Conservation (phyloP, 1,140 invertebrate species). For the Platyscapa corneri region DNA sequence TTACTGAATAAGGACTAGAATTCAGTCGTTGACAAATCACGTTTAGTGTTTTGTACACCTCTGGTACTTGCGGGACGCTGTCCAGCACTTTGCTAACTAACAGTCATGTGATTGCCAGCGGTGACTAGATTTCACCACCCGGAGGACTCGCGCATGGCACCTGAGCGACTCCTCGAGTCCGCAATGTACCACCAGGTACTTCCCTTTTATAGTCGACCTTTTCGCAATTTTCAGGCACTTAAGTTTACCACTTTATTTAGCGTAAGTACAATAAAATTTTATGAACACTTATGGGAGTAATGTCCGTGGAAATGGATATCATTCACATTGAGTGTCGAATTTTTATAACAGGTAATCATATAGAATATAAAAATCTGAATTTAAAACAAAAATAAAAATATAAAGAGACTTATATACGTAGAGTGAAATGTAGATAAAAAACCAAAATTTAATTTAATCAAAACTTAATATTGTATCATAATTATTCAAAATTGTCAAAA, state of each 20-base stretch:
- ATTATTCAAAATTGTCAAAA: too few relatives aligned
- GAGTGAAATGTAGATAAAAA: neutral
- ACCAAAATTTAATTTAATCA: neutral
- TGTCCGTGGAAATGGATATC: neutral
- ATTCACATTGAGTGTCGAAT: neutral
- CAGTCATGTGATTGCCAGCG: neutral
- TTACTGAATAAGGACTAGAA: neutral
- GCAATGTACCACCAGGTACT: neutral
- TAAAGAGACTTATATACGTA: too few relatives aligned
- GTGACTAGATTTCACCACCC: neutral
- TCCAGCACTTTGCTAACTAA: neutral
- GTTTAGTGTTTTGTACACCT: neutral
- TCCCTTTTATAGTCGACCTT: neutral
- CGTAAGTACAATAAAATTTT: constrained; percentile 25
- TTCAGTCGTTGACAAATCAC: neutral
- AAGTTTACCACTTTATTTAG: constrained; percentile 16
- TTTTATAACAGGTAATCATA: neutral
- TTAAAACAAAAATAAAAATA: constrained; percentile 2
- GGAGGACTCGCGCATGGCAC: neutral
- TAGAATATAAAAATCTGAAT: neutral
- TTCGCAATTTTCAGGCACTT: constrained; percentile 13
- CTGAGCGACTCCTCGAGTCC: neutral
- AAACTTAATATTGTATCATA: neutral
- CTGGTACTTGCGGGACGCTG: neutral
- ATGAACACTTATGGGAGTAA: constrained; percentile 12